phyloP scores from a whole-genome alignment of 2,113 vertebrate genomes.

The Ageneiosus marmoratus region DNA sequence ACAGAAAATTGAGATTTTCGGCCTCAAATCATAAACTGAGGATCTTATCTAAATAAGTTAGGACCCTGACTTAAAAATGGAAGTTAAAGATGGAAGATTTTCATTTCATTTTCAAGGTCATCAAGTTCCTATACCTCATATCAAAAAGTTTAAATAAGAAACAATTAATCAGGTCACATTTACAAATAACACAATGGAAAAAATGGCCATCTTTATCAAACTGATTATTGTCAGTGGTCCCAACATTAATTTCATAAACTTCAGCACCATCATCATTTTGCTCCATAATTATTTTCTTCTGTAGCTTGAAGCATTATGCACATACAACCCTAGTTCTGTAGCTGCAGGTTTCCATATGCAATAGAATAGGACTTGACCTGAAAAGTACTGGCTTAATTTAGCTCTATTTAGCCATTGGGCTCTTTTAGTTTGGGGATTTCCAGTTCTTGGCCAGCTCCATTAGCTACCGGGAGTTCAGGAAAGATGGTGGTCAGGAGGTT shows the following conservation, averaged over 20 bases:
- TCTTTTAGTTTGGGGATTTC: constrained; percentile 46
- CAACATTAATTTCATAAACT: too few species aligned
- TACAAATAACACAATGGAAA: background rate
- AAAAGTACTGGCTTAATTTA: constrained; percentile 40
- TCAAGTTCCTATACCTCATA: constrained; percentile 20
- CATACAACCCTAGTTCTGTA: too few species aligned
- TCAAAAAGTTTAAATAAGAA: background rate
- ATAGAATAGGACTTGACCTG: constrained; percentile 29
- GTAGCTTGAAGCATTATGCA: too few species aligned
- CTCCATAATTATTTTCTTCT: constrained; percentile 8
- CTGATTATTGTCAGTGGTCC: background rate
- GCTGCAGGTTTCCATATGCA: constrained; percentile 19
- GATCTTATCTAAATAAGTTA: too few species aligned
- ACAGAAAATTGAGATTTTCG: background rate
- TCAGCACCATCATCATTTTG: too few species aligned
- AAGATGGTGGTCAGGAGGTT: constrained; percentile 47
- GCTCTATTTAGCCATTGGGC: constrained; percentile 19
- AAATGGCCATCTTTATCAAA: constrained; percentile 3
- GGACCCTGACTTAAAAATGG: too few species aligned
- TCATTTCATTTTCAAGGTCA: constrained; percentile 31
- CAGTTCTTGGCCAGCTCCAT: constrained; percentile 33
- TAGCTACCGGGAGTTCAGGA: constrained; percentile 32
- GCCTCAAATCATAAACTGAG: constrained; percentile 18
- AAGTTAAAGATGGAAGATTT: constrained; percentile 45
- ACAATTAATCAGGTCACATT: background rate